Evolutionary conservation across 2,797 vertebrate species (phyloP).

Genomic region (Simalia tracyae): DNA sequence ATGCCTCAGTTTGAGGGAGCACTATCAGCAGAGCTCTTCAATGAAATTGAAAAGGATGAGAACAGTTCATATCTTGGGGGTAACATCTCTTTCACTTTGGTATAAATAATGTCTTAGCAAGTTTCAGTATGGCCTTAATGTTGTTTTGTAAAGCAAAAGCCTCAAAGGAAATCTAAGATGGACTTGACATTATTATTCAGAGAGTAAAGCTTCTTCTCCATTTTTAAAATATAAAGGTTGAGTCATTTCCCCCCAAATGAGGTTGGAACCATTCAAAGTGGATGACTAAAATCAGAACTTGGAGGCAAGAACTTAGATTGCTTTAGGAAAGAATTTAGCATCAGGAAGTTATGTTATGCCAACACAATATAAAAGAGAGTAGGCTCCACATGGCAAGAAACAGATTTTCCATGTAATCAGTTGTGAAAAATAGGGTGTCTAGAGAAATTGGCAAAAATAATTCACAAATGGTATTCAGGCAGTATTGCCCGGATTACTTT

Average conservation of each 20-base stretch:
- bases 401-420: not conserved
- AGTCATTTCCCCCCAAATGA: not conserved
- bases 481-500: not conserved
- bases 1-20: not conserved
- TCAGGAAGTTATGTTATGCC: not conserved
- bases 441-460: not conserved
- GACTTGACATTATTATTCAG: not conserved
- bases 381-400: not conserved
- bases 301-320: not conserved
- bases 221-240: not conserved
- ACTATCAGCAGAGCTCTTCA: too few relatives aligned
- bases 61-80: not conserved
- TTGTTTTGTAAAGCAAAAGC: not conserved
- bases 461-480: not conserved
- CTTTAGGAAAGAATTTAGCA: not conserved
- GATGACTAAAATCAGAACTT: constrained; percentile 1
- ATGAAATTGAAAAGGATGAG: not conserved
- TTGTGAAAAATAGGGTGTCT: not conserved
- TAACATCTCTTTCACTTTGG: not conserved
- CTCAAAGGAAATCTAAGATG: not conserved
- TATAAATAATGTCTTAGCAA: not conserved
- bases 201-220: not conserved
- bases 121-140: not conserved
- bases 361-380: not conserved
- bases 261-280: not conserved